Evolutionary conservation across 2,888 invertebrate species (phyloP).

Genomic region (Leucania comma): DNA sequence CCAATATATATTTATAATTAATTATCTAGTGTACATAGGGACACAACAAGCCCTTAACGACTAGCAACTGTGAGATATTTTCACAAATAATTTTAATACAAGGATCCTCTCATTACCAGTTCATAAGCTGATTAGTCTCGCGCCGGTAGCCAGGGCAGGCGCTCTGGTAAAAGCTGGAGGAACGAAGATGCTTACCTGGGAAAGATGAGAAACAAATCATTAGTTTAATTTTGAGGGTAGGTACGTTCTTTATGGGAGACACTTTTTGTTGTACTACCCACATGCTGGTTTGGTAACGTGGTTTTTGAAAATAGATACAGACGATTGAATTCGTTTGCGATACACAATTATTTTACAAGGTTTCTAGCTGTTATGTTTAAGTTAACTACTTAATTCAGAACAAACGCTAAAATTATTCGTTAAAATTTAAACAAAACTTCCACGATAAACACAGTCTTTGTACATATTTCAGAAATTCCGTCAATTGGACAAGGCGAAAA

Average conservation of each 20-base stretch:
- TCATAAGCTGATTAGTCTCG: slow-evolving; percentile 34
- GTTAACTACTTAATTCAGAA: too few relatives aligned
- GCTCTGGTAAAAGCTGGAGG: slow-evolving; percentile 1
- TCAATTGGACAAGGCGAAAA: too few relatives aligned
- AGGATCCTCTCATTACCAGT: slow-evolving; percentile 36
- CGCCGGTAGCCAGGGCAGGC: neutral
- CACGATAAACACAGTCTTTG: too few relatives aligned
- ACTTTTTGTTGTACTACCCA: neutral
- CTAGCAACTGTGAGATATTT: neutral
- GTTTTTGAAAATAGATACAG: neutral
- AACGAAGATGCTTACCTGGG: slow-evolving; percentile 41
- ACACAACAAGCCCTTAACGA: too few relatives aligned
- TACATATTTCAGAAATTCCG: too few relatives aligned
- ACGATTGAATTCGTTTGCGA: too few relatives aligned
- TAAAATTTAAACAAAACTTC: too few relatives aligned
- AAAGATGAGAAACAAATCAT: slow-evolving; percentile 41
- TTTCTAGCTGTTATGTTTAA: too few relatives aligned
- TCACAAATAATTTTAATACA: slow-evolving; percentile 2
- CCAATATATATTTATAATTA: too few relatives aligned
- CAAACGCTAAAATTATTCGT: too few relatives aligned
- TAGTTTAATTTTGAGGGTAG: slow-evolving; percentile 19
- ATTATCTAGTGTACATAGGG: too few relatives aligned
- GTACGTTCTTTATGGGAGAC: neutral
- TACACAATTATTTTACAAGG: too few relatives aligned
- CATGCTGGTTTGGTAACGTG: slow-evolving; percentile 3